These are phyloP conservation scores for Chrysopilus asiliformis DNA, from an alignment of 2,888 invertebrate species.

Conservation along the genomic window DNA sequence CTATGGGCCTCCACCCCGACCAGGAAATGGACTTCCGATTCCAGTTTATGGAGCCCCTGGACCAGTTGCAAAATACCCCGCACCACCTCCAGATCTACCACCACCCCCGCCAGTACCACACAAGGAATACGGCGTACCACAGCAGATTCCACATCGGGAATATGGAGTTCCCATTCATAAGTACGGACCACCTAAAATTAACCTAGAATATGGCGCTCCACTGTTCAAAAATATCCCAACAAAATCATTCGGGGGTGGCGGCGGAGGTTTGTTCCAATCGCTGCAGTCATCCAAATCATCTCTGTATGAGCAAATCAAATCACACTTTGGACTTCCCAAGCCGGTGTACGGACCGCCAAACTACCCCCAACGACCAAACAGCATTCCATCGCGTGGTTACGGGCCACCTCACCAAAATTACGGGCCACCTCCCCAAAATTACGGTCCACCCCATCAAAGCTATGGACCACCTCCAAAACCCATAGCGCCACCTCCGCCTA, in stretches of 20 bases:
- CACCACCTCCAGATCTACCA: conserved; percentile 37
- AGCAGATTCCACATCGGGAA: conserved; percentile 29
- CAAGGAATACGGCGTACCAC: conserved; percentile 39
- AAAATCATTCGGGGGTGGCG: conserved; percentile 9
- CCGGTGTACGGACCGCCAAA: conserved; percentile 37
- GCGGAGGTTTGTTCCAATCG: conserved; percentile 3
- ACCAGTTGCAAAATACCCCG: conserved; percentile 34
- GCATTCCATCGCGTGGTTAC: conserved; percentile 32
- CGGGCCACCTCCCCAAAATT: conserved; percentile 25
- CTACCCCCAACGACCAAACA: conserved; percentile 13
- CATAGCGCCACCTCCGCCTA: conserved; percentile 28
- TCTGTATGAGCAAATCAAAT: conserved; percentile 32
- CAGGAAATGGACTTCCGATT: conserved; percentile 40
- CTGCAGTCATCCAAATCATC: conserved; percentile 8
- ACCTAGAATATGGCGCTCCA: conserved; percentile 36
- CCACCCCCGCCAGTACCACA: conserved; percentile 30
- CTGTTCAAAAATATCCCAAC: conserved; percentile 19
- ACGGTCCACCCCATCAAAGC: conserved; percentile 22
- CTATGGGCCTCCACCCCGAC: conserved; percentile 38
- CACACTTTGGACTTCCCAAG: conserved; percentile 31
- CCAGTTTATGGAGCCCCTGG: conserved; percentile 47
- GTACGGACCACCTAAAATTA: conserved; percentile 39
- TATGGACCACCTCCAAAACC: conserved; percentile 18
- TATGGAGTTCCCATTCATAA: conserved; percentile 32
- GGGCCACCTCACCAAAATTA: conserved; percentile 33